Evolutionary conservation across 2,888 invertebrate species (phyloP), one percentile per base, ranked within the genome.

Genomic region (Hecatera dysodea): DNA sequence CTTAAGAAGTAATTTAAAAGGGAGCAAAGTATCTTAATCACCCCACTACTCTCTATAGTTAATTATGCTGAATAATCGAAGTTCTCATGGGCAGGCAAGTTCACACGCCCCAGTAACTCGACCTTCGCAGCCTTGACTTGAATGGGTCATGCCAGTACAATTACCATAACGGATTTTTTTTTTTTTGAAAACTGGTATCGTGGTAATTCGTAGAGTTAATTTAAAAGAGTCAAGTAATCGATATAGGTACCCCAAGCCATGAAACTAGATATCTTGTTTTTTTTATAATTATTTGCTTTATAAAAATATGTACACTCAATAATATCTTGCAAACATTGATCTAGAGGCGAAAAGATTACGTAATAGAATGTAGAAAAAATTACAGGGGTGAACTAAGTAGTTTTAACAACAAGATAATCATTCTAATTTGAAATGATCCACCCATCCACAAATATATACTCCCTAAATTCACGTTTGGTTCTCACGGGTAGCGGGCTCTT

Each of bases 71-170:
- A 52, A 80, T 62, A 57, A 53, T 65, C 39, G 44, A 22, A 5
- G 33, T 68, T 75, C 77, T 60, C 81, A 76, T 48, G 57, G 36
- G 9, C 55, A 50, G 22, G 29, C 57, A 53, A 78, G 66, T 78
- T 78, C 82, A 66, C 81, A 81, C 78, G 78, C 81, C 55, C 66
- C 63, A 78, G 72, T 61, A 76, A 65, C 65, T 81, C 4, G 78
- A 63, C 66, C 44, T 56, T 48, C 52, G 15, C 39, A 53, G 46
- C 78, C 78, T 78, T 78, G 82, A 67, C 66, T 66, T 50, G 12
- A 65, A 68, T 53, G n/a, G 46, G 60, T 59, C 50, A 5, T 22
- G 39, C 48, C 15, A 42, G 81, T 50, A 36, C 68, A 80, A 53
- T 68, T 61, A 81, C 48, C n/a, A 9, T 64, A 17, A 39, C 19